Base-by-base conservation (phyloP, 1,140 invertebrate species). In the Drosophila sp. region DNA sequence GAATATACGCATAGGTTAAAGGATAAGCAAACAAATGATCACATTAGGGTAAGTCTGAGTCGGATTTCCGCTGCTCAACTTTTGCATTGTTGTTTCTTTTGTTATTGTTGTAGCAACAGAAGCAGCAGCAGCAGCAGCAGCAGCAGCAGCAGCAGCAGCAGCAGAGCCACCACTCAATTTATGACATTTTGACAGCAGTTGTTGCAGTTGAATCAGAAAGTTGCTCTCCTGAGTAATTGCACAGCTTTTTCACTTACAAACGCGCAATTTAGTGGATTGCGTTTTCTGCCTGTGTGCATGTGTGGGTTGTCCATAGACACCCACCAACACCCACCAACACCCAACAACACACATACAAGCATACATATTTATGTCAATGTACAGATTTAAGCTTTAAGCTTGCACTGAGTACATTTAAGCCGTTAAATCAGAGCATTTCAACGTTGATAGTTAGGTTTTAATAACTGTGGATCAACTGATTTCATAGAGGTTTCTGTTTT, bases 121-220 rank as follows among this genome's bases (percentile, higher is more conserved):
- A n/a, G n/a, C n/a, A n/a, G n/a, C n/a, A n/a, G n/a, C n/a, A n/a
- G n/a, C n/a, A n/a, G n/a, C n/a, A n/a, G n/a, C n/a, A n/a, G n/a
- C n/a, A n/a, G n/a, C n/a, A n/a, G n/a, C n/a, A n/a, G n/a, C n/a
- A n/a, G n/a, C n/a, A n/a, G n/a, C n/a, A n/a, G n/a, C 67, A 65
- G 54, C 25, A 9, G 53, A 56, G 61, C 51, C 67, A 71, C 41
- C 67, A 71, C 70, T 67, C 84, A 89, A 89, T 89, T 89, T 89
- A 82, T 89, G 83, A 89, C 83, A 89, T 89, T 89, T 89, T 89
- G 83, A 89, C 83, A 89, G 83, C 84, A 89, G 83, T 87, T 87
- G 79, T 82, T 89, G 83, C 83, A 89, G 82, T 82, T 82, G 81
- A 86, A 87, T 86, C 82, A 77, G 63, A 76, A 87, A 86, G 78